phyloP scores from a whole-genome alignment of 1,140 invertebrate species.

The Saccostrea echinata region DNA sequence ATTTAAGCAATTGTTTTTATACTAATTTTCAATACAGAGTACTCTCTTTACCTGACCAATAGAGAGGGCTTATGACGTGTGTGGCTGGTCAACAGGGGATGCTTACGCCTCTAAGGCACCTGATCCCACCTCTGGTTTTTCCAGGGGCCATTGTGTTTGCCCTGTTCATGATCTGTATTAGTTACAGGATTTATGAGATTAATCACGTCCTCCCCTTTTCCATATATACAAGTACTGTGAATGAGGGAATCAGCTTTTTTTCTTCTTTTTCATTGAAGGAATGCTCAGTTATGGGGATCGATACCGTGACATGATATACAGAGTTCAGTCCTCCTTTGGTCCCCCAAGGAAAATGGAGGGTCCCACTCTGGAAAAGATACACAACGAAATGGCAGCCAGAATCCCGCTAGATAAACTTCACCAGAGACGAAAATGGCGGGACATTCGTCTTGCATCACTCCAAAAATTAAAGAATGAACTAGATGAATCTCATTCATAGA shows the following conservation, averaged over 20 bases:
- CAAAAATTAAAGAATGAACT: conserved; percentile 66
- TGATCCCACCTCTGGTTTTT: neutral
- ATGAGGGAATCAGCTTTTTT: neutral
- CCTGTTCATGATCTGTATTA: neutral
- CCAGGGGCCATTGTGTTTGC: no score
- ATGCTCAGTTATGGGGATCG: conserved; percentile 87
- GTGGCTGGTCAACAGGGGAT: neutral
- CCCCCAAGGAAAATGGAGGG: conserved; percentile 63
- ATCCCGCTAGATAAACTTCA: conserved; percentile 88
- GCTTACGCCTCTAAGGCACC: neutral
- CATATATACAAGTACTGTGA: neutral
- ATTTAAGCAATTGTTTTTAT: no score
- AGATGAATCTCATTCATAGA: neutral
- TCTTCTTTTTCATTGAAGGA: conserved; percentile 77
- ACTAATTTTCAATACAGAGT: no score
- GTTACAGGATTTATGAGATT: neutral
- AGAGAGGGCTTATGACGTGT: neutral
- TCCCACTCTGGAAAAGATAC: conserved; percentile 63
- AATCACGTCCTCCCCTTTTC: neutral
- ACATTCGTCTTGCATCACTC: conserved; percentile 89
- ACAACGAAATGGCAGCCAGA: conserved; percentile 59
- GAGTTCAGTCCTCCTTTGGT: conserved; percentile 61
- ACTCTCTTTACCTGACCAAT: no score
- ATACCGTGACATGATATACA: conserved; percentile 81
- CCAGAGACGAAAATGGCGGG: conserved; percentile 90